phyloP scores from a whole-genome alignment of 2,888 invertebrate genomes.

The Drosophila aldrichi region DNA sequence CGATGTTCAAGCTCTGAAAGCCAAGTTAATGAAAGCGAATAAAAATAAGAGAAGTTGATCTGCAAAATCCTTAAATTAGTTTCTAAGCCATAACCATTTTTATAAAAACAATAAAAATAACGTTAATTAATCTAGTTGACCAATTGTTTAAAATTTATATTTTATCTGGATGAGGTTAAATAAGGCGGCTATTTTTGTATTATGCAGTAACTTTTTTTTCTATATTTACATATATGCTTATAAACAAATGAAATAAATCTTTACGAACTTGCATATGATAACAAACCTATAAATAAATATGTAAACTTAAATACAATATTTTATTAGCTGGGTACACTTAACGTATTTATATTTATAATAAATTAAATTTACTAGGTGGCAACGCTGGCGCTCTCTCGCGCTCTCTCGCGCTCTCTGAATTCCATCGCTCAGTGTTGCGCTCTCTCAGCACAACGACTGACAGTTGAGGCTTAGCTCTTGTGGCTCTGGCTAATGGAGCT shows the following conservation, averaged over 20 bases:
- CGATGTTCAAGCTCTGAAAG: conserved; percentile 90
- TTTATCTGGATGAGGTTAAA: not conserved
- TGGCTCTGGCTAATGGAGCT: conserved; percentile 47
- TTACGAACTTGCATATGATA: not conserved
- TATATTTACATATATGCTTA: not conserved
- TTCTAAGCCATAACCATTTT: conserved; percentile 26
- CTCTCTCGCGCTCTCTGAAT: conserved; percentile 12
- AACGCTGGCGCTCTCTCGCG: conserved; percentile 29
- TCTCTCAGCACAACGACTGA: conserved; percentile 14
- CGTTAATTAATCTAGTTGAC: not conserved
- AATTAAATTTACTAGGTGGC: conserved; percentile 25
- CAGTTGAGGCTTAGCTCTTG: conserved; percentile 56
- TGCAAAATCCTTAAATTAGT: conserved; percentile 26
- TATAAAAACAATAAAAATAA: conserved; percentile 28
- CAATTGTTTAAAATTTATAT: too few species aligned
- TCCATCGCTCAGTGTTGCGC: conserved; percentile 1
- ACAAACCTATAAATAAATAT: not conserved
- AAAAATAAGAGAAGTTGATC: conserved; percentile 82
- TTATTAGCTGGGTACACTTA: not conserved
- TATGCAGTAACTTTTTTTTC: too few species aligned
- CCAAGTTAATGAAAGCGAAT: conserved; percentile 90
- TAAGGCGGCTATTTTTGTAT: not conserved
- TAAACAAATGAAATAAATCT: not conserved
- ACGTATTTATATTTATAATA: conserved; percentile 3
- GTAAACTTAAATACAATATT: not conserved